These are phyloP conservation scores for Etheostoma nigrum DNA, from an alignment of 2,797 vertebrate genomes.

Conservation along the genomic window DNA sequence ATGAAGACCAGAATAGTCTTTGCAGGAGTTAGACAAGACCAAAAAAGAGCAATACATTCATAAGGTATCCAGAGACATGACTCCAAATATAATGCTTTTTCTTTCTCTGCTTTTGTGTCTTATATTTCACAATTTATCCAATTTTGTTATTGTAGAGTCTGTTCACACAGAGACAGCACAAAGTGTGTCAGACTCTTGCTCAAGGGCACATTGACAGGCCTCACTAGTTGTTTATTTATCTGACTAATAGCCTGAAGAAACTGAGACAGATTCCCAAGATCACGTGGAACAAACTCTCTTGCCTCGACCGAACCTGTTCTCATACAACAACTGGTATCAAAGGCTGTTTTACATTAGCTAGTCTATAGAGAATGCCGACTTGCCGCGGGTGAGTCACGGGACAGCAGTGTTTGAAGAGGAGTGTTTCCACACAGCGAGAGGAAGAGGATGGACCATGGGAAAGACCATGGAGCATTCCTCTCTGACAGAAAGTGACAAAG, in stretches of 20 bases:
- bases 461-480: background rate
- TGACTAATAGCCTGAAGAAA: constrained; percentile 6
- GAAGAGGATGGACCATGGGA: constrained; percentile 2
- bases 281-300: background rate
- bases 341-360: background rate
- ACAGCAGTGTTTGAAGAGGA: constrained; percentile 4
- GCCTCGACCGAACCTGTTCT: constrained; percentile 9
- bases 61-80: too few species aligned
- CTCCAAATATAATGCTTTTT: too few species aligned
- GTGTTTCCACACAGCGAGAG: constrained; percentile 6
- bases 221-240: background rate
- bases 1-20: too few species aligned
- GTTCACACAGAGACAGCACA: constrained; percentile 21
- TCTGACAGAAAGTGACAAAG: constrained; percentile 28
- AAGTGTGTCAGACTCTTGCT: constrained; percentile 9
- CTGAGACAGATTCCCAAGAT: constrained; percentile 4
- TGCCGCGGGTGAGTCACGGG: constrained; percentile 2
- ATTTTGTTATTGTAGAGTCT: background rate
- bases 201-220: constrained; percentile 11
- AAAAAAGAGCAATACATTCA: too few species aligned
- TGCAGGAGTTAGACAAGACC: too few species aligned
- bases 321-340: background rate
- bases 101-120: background rate
- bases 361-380: background rate
- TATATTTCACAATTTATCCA: background rate